Base-by-base conservation (phyloP, 2,888 invertebrate species). In the Gasteruption jaculator region DNA sequence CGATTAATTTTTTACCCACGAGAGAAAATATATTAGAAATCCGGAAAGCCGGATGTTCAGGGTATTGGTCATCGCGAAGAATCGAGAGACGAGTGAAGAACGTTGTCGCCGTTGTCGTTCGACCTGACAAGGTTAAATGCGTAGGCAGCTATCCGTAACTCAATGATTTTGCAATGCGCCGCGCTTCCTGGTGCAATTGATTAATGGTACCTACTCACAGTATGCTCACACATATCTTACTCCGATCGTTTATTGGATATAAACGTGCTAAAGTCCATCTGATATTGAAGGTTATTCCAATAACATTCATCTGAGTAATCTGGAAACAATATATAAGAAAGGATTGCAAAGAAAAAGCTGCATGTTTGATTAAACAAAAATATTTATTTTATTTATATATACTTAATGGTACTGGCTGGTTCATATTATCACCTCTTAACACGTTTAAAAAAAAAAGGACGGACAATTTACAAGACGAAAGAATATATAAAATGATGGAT, bases 281-380 rank as follows among this genome's bases (percentile, higher is more conserved):
- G n/a, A n/a, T n/a, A n/a, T n/a, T n/a, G n/a, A n/a, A n/a, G n/a
- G n/a, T n/a, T n/a, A n/a, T n/a, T n/a, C n/a, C n/a, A n/a, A n/a
- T n/a, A n/a, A n/a, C n/a, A n/a, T n/a, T n/a, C n/a, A n/a, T n/a
- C n/a, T n/a, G n/a, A n/a, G n/a, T n/a, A n/a, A n/a, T n/a, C n/a
- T n/a, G n/a, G n/a, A n/a, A n/a, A n/a, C n/a, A n/a, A n/a, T n/a
- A n/a, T n/a, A n/a, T n/a, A n/a, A n/a, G n/a, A n/a, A n/a, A n/a
- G n/a, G n/a, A n/a, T n/a, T n/a, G n/a, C n/a, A n/a, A n/a, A n/a
- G n/a, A n/a, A n/a, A n/a, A n/a, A n/a, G n/a, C n/a, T n/a, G n/a
- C n/a, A n/a, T n/a, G n/a, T n/a, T n/a, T n/a, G 57, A 63, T 60
- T 58, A 57, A 64, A 63, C 59, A 63, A 62, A 63, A 60, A 63